Percentiles rank a stretch among this genome's conserved stretches.
Conservation (phyloP, 1,140 invertebrate genomes). For the Caenorhabditis elegans region DNA sequence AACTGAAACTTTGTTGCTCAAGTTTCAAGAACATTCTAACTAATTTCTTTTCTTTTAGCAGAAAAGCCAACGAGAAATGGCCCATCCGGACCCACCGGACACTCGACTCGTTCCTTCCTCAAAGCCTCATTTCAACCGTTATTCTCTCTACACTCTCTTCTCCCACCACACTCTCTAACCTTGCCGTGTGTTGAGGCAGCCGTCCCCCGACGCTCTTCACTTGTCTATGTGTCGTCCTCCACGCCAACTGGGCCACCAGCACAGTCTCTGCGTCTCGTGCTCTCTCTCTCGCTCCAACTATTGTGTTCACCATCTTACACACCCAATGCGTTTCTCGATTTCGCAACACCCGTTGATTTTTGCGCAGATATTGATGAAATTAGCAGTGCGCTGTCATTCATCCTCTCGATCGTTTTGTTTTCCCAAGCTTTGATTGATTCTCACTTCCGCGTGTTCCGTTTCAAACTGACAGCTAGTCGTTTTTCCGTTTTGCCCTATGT, state of each 20-base stretch:
- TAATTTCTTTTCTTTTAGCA: background rate
- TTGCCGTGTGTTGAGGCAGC: background rate
- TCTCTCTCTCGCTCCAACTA: background rate
- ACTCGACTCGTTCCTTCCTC: background rate
- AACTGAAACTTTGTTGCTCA: too few relatives aligned
- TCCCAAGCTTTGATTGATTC: background rate
- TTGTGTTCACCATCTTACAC: background rate
- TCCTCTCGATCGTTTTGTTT: background rate
- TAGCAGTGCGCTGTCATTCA: background rate
- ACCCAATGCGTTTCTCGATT: background rate
- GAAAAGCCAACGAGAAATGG: background rate
- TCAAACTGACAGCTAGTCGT: background rate
- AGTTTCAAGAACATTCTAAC: background rate
- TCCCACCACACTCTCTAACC: background rate
- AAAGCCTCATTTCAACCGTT: background rate
- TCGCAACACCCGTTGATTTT: background rate
- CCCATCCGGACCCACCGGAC: conserved; percentile 1
- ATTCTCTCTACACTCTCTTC: background rate
- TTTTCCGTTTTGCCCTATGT: background rate
- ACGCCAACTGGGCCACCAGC: background rate
- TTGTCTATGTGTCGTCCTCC: background rate
- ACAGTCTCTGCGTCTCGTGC: background rate
- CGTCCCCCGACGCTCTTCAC: background rate
- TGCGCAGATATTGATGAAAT: background rate
- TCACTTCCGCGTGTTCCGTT: background rate